phyloP scores from a whole-genome alignment of 2,888 invertebrate species.

The Eupithecia subumbrata region DNA sequence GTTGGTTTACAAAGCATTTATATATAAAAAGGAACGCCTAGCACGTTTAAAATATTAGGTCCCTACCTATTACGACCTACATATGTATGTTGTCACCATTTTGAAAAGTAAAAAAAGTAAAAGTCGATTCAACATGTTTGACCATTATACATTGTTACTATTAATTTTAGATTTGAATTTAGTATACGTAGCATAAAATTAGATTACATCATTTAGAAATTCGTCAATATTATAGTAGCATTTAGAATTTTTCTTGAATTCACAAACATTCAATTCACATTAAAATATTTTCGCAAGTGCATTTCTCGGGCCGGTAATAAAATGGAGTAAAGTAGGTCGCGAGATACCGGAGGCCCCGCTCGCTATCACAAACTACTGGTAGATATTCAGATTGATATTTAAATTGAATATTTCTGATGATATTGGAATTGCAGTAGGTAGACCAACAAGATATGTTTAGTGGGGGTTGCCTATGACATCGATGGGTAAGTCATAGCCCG shows the following conservation, averaged over 20 bases:
- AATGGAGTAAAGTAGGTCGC: constrained; percentile 37
- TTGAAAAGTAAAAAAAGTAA: no score
- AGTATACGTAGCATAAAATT: no score
- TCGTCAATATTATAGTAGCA: no score
- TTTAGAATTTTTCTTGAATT: no score
- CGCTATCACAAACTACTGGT: constrained; percentile 12
- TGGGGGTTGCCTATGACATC: neutral
- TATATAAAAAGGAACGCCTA: neutral
- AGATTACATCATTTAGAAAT: no score
- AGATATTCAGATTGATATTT: constrained; percentile 29
- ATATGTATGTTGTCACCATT: neutral
- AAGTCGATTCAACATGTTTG: no score
- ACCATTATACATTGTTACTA: no score
- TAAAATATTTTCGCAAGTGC: neutral
- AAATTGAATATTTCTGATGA: constrained; percentile 9
- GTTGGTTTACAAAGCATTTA: neutral
- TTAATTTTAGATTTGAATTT: no score
- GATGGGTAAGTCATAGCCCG: neutral
- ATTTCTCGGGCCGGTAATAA: constrained; percentile 21
- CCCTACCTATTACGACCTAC: neutral
- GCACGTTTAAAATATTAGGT: neutral
- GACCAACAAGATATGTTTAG: neutral
- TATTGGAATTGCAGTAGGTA: neutral
- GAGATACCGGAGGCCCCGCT: neutral
- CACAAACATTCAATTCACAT: constrained; percentile 4